A percentile compares a stretch with the other conserved stretches of the same genome.
phyloP scores from a whole-genome alignment of 2,888 invertebrate species.

The Parnassius glacialis region DNA sequence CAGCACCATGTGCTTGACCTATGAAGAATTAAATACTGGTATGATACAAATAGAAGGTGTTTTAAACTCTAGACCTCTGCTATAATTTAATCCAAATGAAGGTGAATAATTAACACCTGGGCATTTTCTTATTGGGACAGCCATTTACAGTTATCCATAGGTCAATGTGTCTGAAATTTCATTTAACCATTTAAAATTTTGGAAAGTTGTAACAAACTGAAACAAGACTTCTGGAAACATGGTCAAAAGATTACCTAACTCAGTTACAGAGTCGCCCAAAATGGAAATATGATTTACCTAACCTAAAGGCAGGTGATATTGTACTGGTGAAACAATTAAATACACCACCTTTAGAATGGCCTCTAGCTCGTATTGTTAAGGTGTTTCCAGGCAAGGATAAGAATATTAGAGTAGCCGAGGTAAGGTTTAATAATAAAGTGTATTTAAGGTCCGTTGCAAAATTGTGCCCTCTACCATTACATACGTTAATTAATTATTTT shows the following conservation, averaged over 20 bases:
- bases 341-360: too few relatives aligned
- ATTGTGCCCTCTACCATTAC: too few relatives aligned
- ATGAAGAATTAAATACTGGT: not conserved
- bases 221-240: not conserved
- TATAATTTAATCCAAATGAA: not conserved
- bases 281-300: too few relatives aligned
- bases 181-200: not conserved
- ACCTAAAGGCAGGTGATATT: too few relatives aligned
- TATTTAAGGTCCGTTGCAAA: too few relatives aligned
- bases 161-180: not conserved
- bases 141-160: not conserved
- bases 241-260: not conserved
- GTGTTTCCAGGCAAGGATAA: too few relatives aligned
- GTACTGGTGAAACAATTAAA: too few relatives aligned
- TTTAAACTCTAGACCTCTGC: not conserved
- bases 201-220: not conserved
- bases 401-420: too few relatives aligned
- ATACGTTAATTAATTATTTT: too few relatives aligned
- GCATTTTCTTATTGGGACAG: not conserved
- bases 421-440: too few relatives aligned
- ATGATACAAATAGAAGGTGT: not conserved
- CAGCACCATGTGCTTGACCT: not conserved
- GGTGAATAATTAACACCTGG: constrained; percentile 1
- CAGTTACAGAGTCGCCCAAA: too few relatives aligned
- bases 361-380: too few relatives aligned